phyloP scores from a whole-genome alignment of 2,113 vertebrate genomes.

The Chionis minor region DNA sequence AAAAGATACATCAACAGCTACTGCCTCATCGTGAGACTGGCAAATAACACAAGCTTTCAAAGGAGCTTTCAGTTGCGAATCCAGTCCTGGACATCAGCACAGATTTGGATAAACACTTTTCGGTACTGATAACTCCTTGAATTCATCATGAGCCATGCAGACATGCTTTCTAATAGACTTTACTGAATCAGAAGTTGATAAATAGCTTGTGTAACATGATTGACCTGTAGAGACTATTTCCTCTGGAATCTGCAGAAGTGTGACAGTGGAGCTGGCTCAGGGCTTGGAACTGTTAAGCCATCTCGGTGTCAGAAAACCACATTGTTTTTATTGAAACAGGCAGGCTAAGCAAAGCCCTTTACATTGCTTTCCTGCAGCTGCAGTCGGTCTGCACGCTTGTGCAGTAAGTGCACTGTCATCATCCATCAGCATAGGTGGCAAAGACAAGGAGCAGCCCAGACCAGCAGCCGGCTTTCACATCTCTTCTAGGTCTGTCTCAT shows the following conservation, averaged over 20 bases:
- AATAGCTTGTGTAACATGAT: background rate
- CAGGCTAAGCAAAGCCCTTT: background rate
- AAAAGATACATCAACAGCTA: background rate
- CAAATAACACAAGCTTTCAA: background rate
- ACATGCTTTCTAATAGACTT: background rate
- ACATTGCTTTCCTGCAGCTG: background rate
- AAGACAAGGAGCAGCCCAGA: background rate
- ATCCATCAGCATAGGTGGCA: background rate
- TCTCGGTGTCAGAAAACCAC: background rate
- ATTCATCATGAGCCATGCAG: background rate
- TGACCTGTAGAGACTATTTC: background rate
- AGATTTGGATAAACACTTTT: background rate
- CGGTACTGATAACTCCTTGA: background rate
- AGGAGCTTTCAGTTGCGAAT: background rate
- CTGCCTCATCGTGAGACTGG: background rate
- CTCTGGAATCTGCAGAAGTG: background rate
- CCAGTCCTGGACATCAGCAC: background rate
- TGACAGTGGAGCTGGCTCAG: background rate
- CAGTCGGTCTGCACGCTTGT: background rate
- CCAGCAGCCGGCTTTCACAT: background rate
- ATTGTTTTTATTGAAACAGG: slow-evolving; percentile 6
- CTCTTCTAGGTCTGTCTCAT: background rate
- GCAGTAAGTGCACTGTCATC: background rate
- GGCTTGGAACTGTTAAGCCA: background rate
- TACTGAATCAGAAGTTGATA: background rate